Conservation (phyloP, 53 echinoderm and acorn worm species). For the Mesocentrotus franciscanus region DNA sequence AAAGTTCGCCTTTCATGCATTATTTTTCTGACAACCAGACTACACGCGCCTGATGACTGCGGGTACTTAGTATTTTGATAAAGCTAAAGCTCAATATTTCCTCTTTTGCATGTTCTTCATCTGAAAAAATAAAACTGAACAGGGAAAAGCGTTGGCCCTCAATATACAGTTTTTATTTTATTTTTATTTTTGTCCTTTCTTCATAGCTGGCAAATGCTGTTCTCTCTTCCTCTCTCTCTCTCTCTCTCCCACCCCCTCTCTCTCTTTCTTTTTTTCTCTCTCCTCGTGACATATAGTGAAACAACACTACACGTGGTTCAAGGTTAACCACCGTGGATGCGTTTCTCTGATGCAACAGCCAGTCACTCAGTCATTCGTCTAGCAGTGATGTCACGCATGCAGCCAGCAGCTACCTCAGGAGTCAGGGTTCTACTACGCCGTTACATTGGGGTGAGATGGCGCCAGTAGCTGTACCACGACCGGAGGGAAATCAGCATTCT, state of each 20-base stretch:
- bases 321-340: neutral
- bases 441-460: neutral
- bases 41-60: neutral
- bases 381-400: neutral
- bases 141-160: too few relatives aligned
- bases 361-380: neutral
- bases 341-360: conserved; percentile 11
- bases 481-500: neutral
- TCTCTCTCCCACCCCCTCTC: neutral
- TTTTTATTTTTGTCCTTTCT: neutral
- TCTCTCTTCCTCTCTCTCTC: neutral
- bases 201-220: neutral
- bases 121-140: neutral
- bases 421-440: neutral
- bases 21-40: neutral
- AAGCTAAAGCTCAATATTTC: neutral
- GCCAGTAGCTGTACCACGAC: neutral
- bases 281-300: neutral
- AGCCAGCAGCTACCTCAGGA: neutral
- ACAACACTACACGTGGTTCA: conserved; percentile 43
- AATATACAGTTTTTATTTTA: neutral
- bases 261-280: neutral
- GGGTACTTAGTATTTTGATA: neutral
- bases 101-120: neutral
- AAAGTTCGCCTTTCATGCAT: neutral